Conservation (phyloP, 2,113 vertebrate genomes). For the Falcunculus frontatus region DNA sequence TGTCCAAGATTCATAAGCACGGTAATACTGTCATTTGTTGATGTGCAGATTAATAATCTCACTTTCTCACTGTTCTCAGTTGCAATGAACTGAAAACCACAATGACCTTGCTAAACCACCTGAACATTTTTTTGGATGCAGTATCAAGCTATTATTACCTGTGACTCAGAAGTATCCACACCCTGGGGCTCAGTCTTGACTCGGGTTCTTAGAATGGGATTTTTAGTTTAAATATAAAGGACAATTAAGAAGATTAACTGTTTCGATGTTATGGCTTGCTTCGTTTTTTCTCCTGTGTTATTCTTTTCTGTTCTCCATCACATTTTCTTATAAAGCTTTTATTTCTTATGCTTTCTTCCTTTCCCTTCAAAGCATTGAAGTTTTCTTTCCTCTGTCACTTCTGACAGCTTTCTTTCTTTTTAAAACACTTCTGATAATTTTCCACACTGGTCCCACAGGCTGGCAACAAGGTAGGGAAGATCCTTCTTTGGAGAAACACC, state of each 20-base stretch:
- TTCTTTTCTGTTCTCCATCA: background rate
- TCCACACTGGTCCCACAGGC: background rate
- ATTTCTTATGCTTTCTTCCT: background rate
- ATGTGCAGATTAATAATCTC: background rate
- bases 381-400: background rate
- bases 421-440: background rate
- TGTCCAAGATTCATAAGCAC: background rate
- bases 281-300: background rate
- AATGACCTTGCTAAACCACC: background rate
- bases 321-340: background rate
- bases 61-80: background rate
- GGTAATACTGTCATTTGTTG: background rate
- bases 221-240: background rate
- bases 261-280: background rate
- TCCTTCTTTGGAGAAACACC: background rate
- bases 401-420: background rate
- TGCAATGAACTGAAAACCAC: background rate
- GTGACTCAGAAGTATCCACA: background rate
- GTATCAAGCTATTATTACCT: background rate
- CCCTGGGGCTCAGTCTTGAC: background rate
- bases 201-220: background rate
- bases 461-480: background rate
- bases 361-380: background rate
- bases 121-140: background rate
- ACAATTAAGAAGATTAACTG: background rate